Evolutionary conservation across 92 coral and sea anemone species (phyloP).

Genomic region (Parazoanthus atlanticus): DNA sequence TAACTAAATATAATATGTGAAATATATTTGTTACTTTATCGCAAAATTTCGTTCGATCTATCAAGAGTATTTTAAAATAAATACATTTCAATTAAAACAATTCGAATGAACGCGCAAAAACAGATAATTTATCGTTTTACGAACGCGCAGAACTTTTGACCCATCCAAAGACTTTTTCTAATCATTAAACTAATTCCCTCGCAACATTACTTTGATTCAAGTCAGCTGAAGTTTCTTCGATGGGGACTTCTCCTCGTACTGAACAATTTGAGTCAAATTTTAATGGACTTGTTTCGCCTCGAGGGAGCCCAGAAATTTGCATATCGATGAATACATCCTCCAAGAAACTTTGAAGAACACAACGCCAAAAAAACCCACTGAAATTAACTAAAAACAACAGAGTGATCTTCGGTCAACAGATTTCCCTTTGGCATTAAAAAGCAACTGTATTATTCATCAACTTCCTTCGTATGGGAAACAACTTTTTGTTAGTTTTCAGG

Average conservation of each 20-base stretch:
- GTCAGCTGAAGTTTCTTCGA: neutral
- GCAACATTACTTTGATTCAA: neutral
- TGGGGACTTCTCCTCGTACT: constrained; percentile 21
- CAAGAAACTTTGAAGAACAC: constrained; percentile 7
- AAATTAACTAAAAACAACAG: constrained; percentile 31
- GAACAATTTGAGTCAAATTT: constrained; percentile 45
- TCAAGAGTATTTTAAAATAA: constrained; percentile 16
- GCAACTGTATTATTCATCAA: neutral
- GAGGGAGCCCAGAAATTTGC: constrained; percentile 38
- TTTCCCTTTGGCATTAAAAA: constrained; percentile 9
- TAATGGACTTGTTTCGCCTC: constrained; percentile 41
- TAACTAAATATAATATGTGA: neutral
- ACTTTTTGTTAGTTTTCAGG: constrained; percentile 37
- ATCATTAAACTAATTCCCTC: neutral
- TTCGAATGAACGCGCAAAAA: constrained; percentile 26
- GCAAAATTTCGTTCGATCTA: constrained; percentile 28
- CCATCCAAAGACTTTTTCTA: neutral
- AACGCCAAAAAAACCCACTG: neutral
- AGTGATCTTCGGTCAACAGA: neutral
- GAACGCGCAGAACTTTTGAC: neutral
- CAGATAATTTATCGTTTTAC: constrained; percentile 12
- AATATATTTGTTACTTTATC: constrained; percentile 13
- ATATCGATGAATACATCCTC: constrained; percentile 17
- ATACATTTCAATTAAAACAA: constrained; percentile 29
- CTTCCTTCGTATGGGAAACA: constrained; percentile 31